These are phyloP conservation scores for Polymixis lichenea DNA, from an alignment of 2,888 invertebrate genomes.

Conservation along the genomic window DNA sequence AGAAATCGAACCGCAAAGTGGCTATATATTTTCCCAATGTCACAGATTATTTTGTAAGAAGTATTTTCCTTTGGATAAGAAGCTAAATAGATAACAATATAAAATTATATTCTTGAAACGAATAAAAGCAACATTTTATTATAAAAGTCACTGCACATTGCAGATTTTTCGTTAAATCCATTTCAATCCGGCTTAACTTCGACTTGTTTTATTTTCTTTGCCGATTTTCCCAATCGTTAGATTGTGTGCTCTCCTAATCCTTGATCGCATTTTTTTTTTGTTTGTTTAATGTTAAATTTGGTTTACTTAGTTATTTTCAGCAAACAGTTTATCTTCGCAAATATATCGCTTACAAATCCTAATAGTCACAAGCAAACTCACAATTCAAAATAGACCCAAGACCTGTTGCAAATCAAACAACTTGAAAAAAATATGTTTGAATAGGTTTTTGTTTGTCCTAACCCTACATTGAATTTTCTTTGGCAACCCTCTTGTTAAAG, in stretches of 20 bases:
- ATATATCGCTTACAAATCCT: slow-evolving; percentile 9
- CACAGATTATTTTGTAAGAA: slow-evolving; percentile 33
- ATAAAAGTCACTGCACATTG: slow-evolving; percentile 12
- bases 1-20: slow-evolving; percentile 42
- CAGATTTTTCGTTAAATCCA: slow-evolving; percentile 24
- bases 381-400: slow-evolving; percentile 39
- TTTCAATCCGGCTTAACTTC: slow-evolving; percentile 35
- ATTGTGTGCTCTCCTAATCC: slow-evolving; percentile 7
- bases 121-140: not conserved
- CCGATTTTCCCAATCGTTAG: slow-evolving; percentile 26
- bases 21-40: slow-evolving; percentile 27
- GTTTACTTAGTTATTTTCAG: not conserved
- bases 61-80: slow-evolving; percentile 3
- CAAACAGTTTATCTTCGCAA: slow-evolving; percentile 16
- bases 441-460: slow-evolving; percentile 53
- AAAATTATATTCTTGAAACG: slow-evolving; percentile 3
- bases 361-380: slow-evolving; percentile 44
- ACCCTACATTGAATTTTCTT: slow-evolving; percentile 39
- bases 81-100: not conserved
- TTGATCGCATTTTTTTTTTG: not conserved
- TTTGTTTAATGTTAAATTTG: not conserved
- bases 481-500: slow-evolving; percentile 40
- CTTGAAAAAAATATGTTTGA: slow-evolving; percentile 56
- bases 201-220: slow-evolving; percentile 28
- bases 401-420: slow-evolving; percentile 58